Evolutionary conservation across 2,888 invertebrate genomes (phyloP).

Genomic region (Aspidiotus rigidus): DNA sequence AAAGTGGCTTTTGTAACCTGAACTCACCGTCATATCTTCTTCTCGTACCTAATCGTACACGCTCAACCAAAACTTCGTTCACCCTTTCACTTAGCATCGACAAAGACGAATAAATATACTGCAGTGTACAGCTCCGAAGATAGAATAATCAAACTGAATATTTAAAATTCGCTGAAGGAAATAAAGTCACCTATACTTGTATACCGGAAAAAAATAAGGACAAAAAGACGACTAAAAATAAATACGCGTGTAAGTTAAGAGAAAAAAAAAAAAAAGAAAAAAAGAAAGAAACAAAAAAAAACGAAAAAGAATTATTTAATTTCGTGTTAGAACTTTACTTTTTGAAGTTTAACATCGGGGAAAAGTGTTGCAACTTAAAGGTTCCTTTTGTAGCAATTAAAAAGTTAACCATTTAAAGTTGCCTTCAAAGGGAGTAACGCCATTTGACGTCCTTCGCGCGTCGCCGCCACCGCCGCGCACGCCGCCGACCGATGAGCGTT

Average conservation of each 20-base stretch:
- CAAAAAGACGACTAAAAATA: conserved; percentile 11
- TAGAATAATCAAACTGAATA: too few species aligned
- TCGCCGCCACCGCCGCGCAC: conserved; percentile 16
- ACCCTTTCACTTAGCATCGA: too few species aligned
- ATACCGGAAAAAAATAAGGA: conserved; percentile 5
- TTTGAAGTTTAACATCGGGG: conserved; percentile 26
- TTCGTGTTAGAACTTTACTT: conserved; percentile 25
- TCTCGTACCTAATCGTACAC: too few species aligned
- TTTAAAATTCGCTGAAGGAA: too few species aligned
- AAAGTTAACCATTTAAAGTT: conserved; percentile 32
- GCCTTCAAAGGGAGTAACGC: conserved; percentile 28
- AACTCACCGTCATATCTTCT: too few species aligned
- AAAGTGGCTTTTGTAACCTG: too few species aligned
- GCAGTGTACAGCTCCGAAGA: too few species aligned
- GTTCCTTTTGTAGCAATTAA: conserved; percentile 33
- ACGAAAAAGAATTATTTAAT: conserved; percentile 28
- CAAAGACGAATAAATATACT: too few species aligned
- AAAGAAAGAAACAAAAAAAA: conserved; percentile 13
- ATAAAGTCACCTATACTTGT: too few species aligned
- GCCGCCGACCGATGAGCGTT: background rate
- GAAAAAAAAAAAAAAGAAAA: conserved; percentile 5
- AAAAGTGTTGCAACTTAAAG: conserved; percentile 29
- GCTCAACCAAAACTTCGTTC: too few species aligned
- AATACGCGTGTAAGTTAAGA: background rate
- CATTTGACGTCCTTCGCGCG: conserved; percentile 16